Evolutionary conservation across 2,888 invertebrate species (phyloP).

Genomic region (Stenurella melanura): DNA sequence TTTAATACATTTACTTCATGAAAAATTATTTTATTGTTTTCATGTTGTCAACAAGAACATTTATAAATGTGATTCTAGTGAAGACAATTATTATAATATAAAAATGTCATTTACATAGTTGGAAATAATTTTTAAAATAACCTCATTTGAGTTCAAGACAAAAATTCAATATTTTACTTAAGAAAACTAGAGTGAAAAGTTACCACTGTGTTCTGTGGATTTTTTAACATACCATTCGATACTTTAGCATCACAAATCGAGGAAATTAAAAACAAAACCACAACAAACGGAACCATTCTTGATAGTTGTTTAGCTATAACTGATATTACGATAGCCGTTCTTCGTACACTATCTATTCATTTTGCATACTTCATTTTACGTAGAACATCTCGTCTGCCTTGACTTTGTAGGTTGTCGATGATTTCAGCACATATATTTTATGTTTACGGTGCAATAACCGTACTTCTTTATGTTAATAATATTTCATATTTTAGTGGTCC

Average conservation of each 20-base stretch:
- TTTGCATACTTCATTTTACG: constrained; percentile 7
- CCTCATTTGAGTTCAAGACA: no score
- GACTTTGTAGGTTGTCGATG: constrained; percentile 11
- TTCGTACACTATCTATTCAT: neutral
- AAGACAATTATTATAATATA: no score
- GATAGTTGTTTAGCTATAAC: constrained; percentile 1
- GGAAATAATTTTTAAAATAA: no score
- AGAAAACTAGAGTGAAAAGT: no score
- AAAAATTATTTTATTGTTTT: no score
- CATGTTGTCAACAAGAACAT: no score
- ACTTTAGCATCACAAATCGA: constrained; percentile 5
- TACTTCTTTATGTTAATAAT: neutral
- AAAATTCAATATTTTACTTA: no score
- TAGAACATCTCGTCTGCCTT: constrained; percentile 8
- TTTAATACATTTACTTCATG: no score
- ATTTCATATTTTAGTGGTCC: neutral
- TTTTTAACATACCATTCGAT: neutral
- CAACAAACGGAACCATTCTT: constrained; percentile 19
- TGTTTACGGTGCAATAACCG: neutral
- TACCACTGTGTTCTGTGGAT: neutral
- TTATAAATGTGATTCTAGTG: no score
- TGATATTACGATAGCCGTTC: neutral
- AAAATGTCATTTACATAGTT: no score
- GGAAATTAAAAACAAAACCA: constrained; percentile 8
- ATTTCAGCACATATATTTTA: neutral